Percentiles rank a stretch among this genome's conserved stretches.
phyloP scores from a whole-genome alignment of 2,797 vertebrate genomes.

The Gymnopithys bicolor region DNA sequence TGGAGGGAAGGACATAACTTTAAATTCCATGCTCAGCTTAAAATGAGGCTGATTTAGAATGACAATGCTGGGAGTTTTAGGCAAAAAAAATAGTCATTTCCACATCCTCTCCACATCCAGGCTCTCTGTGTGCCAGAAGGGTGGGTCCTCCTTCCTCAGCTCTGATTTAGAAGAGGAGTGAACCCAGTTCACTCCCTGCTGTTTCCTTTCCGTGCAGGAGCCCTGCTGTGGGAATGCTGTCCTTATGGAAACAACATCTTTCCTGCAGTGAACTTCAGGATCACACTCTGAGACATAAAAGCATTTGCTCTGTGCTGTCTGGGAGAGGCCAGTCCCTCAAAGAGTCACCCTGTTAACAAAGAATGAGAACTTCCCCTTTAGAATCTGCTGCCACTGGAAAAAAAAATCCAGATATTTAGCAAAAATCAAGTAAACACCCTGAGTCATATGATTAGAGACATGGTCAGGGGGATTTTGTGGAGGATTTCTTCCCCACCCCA shows the following conservation, averaged over 20 bases:
- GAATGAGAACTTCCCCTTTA: not conserved
- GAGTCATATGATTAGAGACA: not conserved
- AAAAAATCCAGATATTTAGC: not conserved
- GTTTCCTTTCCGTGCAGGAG: not conserved
- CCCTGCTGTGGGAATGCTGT: not conserved
- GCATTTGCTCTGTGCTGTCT: not conserved
- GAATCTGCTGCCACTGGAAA: not conserved
- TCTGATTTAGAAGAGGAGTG: not conserved
- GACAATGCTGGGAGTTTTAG: not conserved
- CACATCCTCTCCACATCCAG: not conserved
- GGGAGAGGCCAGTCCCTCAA: not conserved
- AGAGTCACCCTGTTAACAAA: not conserved
- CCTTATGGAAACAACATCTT: not conserved
- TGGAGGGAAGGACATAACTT: not conserved
- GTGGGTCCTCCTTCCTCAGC: conserved; percentile 14
- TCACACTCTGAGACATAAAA: not conserved
- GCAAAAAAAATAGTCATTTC: not conserved
- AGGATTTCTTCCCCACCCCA: not conserved
- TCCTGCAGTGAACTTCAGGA: not conserved
- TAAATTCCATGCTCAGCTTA: not conserved
- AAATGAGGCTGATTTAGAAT: not conserved
- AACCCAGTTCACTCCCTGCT: not conserved
- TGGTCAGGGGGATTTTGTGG: not conserved
- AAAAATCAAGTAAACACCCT: not conserved
- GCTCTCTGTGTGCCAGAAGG: not conserved